A percentile compares a stretch with the other conserved stretches of the same genome.
Conservation (phyloP, 35 echinoderm and acorn worm species). For the Hemicentrotus pulcherrimus region DNA sequence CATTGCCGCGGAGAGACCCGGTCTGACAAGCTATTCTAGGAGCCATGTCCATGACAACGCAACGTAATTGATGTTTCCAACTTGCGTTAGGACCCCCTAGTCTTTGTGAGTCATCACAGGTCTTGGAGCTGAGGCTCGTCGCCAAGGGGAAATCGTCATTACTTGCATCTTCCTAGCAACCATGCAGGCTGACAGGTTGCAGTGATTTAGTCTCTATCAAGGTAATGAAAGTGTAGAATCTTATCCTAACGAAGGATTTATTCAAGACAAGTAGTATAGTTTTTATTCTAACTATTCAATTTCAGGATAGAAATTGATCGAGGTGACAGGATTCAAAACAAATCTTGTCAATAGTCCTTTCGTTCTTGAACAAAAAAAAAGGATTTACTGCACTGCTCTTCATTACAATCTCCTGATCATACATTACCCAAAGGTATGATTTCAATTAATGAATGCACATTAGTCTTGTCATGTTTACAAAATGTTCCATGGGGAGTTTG, state of each 20-base stretch:
- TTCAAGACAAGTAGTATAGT: not conserved
- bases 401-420: not conserved
- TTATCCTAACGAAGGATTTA: not conserved
- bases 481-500: not conserved
- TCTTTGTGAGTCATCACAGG: conserved; percentile 25
- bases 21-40: conserved; percentile 17
- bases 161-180: conserved; percentile 36
- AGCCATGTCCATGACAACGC: conserved; percentile 39
- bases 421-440: not conserved
- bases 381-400: not conserved
- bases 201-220: not conserved
- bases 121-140: conserved; percentile 15
- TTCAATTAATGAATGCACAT: not conserved
- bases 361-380: not conserved
- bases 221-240: not conserved
- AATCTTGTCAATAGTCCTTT: not conserved
- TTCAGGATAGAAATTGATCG: not conserved
- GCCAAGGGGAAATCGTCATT: conserved; percentile 45
- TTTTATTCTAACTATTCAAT: not conserved
- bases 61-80: conserved; percentile 42
- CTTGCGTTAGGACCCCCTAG: conserved; percentile 41
- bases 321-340: not conserved
- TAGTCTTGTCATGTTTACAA: not conserved
- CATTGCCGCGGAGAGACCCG: not conserved
- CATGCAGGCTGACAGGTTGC: conserved; percentile 15